These are phyloP conservation scores for Chelmon rostratus DNA, from an alignment of 2,797 vertebrate genomes.

Conservation along the genomic window DNA sequence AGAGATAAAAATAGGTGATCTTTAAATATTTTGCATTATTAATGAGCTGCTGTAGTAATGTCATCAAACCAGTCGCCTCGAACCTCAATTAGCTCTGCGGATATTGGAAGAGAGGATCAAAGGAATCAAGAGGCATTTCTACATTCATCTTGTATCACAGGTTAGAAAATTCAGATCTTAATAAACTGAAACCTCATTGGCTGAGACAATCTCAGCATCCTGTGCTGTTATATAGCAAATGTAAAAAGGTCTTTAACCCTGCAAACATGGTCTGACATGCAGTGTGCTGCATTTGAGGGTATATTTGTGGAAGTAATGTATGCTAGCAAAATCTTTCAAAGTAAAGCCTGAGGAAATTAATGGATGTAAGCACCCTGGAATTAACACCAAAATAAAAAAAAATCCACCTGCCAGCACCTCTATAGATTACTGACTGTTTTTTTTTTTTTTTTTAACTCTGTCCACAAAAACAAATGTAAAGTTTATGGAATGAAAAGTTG, in stretches of 20 bases:
- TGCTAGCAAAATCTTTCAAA: not conserved
- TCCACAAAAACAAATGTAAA: not conserved
- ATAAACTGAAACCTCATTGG: constrained; percentile 1
- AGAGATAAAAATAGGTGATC: constrained; percentile 78
- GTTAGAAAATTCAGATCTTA: constrained; percentile 5
- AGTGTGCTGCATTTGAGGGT: not conserved
- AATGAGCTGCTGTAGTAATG: constrained; percentile 70
- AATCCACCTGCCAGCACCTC: not conserved
- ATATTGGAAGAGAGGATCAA: constrained; percentile 66
- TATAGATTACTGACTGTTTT: not conserved
- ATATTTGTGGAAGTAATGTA: not conserved
- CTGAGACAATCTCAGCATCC: not conserved
- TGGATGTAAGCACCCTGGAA: not conserved
- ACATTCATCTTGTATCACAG: constrained; percentile 10
- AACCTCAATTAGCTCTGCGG: constrained; percentile 73
- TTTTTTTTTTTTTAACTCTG: not conserved
- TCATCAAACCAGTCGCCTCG: constrained; percentile 52
- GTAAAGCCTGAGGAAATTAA: not conserved
- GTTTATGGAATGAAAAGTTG: too few species aligned
- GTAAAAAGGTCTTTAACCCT: not conserved
- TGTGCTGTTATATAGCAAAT: not conserved
- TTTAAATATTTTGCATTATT: constrained; percentile 84
- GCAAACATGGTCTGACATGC: not conserved
- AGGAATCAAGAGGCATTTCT: constrained; percentile 33
- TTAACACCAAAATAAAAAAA: not conserved